Conservation (phyloP, 2,113 vertebrate genomes). For the Hystrix brachyura region DNA sequence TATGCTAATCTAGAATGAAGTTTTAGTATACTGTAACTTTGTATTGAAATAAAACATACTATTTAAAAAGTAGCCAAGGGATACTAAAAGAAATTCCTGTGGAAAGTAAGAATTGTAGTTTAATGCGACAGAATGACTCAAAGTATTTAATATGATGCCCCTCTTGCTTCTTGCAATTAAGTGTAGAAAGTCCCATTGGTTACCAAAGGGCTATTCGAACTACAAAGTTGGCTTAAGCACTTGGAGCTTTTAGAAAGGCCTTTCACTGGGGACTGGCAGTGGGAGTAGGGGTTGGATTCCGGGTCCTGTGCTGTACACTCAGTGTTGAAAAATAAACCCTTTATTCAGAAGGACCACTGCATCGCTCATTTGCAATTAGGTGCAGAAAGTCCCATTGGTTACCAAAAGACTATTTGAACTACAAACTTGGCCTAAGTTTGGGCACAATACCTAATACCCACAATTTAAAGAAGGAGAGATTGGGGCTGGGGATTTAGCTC, state of each 20-base stretch:
- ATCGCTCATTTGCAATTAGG: not conserved
- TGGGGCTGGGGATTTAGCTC: no score
- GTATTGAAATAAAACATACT: not conserved
- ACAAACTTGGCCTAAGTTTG: not conserved
- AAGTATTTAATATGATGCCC: conserved; percentile 35
- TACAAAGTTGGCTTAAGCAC: not conserved
- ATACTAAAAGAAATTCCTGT: conserved; percentile 1
- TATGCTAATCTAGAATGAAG: not conserved
- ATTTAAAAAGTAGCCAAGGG: not conserved
- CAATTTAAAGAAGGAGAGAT: not conserved
- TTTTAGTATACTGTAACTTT: not conserved
- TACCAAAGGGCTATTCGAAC: conserved; percentile 31
- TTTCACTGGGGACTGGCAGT: not conserved
- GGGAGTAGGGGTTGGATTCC: not conserved
- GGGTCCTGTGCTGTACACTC: not conserved
- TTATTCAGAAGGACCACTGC: not conserved
- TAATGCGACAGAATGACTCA: conserved; percentile 4
- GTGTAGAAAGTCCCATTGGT: not conserved
- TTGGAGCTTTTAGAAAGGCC: not conserved
- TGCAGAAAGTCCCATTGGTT: not conserved
- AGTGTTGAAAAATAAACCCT: conserved; percentile 33
- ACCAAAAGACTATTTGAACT: conserved; percentile 27
- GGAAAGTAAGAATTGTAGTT: conserved; percentile 41
- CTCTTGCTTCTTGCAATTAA: conserved; percentile 23
- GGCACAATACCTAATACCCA: not conserved